phyloP scores from a whole-genome alignment of 2,797 vertebrate species.

The Acomys russatus region DNA sequence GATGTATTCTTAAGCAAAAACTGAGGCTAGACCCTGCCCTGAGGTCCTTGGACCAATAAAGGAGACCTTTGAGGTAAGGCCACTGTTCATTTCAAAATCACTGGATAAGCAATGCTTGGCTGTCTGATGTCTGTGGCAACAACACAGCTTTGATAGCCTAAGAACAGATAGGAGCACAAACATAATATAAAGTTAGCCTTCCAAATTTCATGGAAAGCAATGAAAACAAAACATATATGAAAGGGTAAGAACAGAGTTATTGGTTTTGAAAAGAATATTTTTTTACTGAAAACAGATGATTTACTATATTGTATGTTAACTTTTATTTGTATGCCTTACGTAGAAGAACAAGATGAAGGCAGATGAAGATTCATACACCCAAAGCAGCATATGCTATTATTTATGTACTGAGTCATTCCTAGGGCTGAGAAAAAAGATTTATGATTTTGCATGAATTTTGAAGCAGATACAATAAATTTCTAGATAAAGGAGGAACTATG shows the following conservation, averaged over 20 bases:
- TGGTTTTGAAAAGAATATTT: slow-evolving; percentile 2
- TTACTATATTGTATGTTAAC: neutral
- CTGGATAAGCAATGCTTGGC: neutral
- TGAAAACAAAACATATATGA: neutral
- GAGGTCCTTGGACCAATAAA: neutral
- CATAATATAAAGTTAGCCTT: slow-evolving; percentile 10
- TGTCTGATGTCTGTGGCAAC: neutral
- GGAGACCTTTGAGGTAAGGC: neutral
- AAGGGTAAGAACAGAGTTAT: neutral
- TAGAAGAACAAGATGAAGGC: neutral
- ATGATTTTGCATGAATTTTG: neutral
- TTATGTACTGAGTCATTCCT: neutral
- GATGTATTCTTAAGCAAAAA: neutral
- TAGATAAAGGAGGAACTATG: neutral
- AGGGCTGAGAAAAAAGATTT: neutral
- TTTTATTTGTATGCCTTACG: neutral
- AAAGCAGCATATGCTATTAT: neutral
- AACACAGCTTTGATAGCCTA: neutral
- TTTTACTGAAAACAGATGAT: slow-evolving; percentile 42
- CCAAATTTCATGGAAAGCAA: neutral
- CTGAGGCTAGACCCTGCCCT: neutral
- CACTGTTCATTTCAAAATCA: neutral
- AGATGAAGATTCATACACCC: neutral
- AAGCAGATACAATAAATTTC: neutral
- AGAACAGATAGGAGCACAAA: neutral